Conservation (phyloP, 2,888 invertebrate species). For the Synergus umbraculus region DNA sequence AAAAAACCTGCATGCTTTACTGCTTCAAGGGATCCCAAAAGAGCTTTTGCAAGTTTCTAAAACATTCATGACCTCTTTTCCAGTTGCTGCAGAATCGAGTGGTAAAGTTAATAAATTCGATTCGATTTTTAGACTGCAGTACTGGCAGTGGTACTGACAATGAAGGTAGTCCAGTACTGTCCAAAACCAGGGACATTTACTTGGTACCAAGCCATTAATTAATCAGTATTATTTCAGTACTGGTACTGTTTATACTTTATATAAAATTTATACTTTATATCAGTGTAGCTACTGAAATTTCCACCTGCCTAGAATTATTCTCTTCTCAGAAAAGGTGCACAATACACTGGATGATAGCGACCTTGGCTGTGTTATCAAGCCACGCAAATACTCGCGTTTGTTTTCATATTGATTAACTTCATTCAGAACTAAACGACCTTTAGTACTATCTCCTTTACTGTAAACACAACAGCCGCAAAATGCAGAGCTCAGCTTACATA, state of each 20-base stretch:
- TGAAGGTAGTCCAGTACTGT: too few relatives aligned
- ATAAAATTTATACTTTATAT: too few relatives aligned
- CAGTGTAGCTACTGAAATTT: too few relatives aligned
- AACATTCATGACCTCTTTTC: not conserved
- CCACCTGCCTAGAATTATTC: too few relatives aligned
- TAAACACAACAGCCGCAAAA: not conserved
- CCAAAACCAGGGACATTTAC: too few relatives aligned
- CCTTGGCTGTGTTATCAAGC: not conserved
- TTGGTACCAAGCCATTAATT: too few relatives aligned
- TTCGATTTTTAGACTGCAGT: too few relatives aligned
- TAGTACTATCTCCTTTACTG: not conserved
- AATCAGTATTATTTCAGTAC: too few relatives aligned
- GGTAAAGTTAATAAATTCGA: not conserved
- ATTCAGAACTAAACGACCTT: not conserved
- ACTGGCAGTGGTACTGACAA: too few relatives aligned
- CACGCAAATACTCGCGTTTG: not conserved
- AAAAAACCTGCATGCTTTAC: not conserved
- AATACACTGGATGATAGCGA: not conserved
- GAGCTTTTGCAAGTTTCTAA: not conserved
- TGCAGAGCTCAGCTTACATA: not conserved
- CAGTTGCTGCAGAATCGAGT: not conserved
- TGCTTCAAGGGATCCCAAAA: not conserved
- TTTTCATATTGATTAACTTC: not conserved
- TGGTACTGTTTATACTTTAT: too few relatives aligned
- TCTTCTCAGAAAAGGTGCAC: not conserved